A percentile compares a stretch with the other conserved stretches of the same genome.
Evolutionary conservation across 30 jellyfish, hydroid and myxozoan species (phyloP).

Genomic region (Catostylus mosaicus): DNA sequence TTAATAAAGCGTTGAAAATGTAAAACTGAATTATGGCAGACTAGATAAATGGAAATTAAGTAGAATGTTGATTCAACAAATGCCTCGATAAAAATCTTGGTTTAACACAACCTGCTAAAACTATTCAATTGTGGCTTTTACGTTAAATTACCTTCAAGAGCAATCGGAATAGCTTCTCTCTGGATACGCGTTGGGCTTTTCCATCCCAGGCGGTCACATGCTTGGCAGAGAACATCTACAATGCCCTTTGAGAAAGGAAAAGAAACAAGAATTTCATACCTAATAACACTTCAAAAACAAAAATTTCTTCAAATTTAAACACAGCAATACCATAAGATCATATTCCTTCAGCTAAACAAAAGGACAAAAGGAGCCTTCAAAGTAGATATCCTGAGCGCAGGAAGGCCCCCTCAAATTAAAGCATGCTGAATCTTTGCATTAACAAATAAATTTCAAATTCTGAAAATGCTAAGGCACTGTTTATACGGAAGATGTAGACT

Average conservation of each 20-base stretch:
- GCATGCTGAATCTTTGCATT: neutral
- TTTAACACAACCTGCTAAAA: too few species aligned
- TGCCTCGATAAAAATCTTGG: neutral
- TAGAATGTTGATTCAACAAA: neutral
- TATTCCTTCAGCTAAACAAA: neutral
- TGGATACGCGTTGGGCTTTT: conserved; percentile 90
- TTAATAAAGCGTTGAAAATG: too few species aligned
- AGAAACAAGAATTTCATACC: neutral
- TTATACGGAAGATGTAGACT: neutral
- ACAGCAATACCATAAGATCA: neutral
- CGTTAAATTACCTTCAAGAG: conserved; percentile 78
- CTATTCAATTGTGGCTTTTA: neutral
- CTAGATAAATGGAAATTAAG: neutral
- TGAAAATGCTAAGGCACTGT: neutral
- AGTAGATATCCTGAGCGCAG: neutral
- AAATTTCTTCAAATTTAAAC: neutral
- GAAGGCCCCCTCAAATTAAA: neutral
- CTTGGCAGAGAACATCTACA: conserved; percentile 84
- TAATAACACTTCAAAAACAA: neutral
- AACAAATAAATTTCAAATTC: neutral
- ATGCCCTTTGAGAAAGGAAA: conserved; percentile 70
- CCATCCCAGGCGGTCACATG: conserved; percentile 97
- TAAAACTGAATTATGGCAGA: neutral
- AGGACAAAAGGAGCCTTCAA: too few species aligned
- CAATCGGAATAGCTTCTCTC: conserved; percentile 93